phyloP scores from a whole-genome alignment of 2,888 invertebrate species.

The Pomacea canaliculata region DNA sequence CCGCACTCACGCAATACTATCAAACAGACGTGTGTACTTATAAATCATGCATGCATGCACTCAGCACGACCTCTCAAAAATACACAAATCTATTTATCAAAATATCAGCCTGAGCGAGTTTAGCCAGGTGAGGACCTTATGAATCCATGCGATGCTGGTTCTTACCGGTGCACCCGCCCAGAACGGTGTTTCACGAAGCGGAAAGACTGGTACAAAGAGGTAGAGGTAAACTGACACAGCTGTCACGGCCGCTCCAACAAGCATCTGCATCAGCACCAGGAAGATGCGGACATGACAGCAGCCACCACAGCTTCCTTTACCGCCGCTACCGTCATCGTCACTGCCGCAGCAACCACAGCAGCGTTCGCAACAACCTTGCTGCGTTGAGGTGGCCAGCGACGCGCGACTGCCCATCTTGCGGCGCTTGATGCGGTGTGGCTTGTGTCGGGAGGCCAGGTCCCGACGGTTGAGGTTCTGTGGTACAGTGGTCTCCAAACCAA shows the following conservation, averaged over 20 bases:
- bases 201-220: conserved; percentile 43
- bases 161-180: conserved; percentile 35
- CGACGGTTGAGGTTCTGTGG: conserved; percentile 43
- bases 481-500: conserved; percentile 44
- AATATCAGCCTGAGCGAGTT: neutral
- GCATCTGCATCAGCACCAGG: conserved; percentile 46
- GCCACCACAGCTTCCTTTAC: neutral
- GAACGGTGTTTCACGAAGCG: conserved; percentile 26
- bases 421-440: conserved; percentile 20
- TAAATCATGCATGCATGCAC: too few relatives aligned
- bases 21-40: too few relatives aligned
- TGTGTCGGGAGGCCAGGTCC: conserved; percentile 36
- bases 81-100: neutral
- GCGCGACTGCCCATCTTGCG: conserved; percentile 22
- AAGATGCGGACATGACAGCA: conserved; percentile 49
- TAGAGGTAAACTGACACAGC: conserved; percentile 50
- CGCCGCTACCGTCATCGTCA: conserved; percentile 2
- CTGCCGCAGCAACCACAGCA: conserved; percentile 14
- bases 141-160: too few relatives aligned
- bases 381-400: neutral
- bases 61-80: neutral
- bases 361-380: conserved; percentile 10
- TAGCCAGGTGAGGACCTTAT: too few relatives aligned
- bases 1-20: neutral
- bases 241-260: conserved; percentile 46